Percentiles rank a stretch among this genome's conserved stretches.
Evolutionary conservation across 2,113 vertebrate genomes (phyloP).

Genomic region (Spea bombifrons): DNA sequence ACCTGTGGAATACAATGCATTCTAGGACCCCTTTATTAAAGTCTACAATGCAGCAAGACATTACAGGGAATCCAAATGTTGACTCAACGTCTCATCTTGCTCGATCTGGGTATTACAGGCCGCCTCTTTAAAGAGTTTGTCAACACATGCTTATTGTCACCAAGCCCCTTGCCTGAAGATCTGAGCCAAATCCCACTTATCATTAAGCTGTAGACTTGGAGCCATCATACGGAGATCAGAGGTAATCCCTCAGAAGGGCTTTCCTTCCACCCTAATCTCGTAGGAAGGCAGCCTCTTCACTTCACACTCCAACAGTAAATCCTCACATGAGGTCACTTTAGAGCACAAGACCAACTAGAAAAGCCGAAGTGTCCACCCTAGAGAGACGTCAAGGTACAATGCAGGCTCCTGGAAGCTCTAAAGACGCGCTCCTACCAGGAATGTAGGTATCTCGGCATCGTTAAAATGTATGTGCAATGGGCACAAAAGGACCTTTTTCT

Average conservation of each 20-base stretch:
- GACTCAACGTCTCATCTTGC: not conserved
- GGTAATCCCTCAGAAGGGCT: conserved; percentile 40
- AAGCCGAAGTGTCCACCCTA: too few relatives aligned
- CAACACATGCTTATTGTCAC: conserved; percentile 18
- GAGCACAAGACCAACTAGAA: not conserved
- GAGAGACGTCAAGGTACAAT: too few relatives aligned
- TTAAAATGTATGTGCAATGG: too few relatives aligned
- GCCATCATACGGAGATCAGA: conserved; percentile 9
- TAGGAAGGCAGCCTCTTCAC: conserved; percentile 22
- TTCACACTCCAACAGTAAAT: conserved; percentile 21
- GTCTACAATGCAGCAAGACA: too few relatives aligned
- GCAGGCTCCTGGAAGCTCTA: too few relatives aligned
- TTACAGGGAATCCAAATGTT: too few relatives aligned
- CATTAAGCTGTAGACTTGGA: conserved; percentile 15
- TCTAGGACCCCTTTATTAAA: too few relatives aligned
- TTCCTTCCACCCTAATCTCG: conserved; percentile 36
- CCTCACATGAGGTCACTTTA: conserved; percentile 28
- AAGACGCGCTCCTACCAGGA: too few relatives aligned
- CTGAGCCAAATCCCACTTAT: not conserved
- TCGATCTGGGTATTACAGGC: not conserved
- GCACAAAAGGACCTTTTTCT: too few relatives aligned
- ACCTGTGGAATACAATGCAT: too few relatives aligned
- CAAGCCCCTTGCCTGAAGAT: not conserved
- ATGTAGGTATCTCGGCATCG: too few relatives aligned
- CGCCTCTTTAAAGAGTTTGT: not conserved